Evolutionary conservation across 2,888 invertebrate genomes (phyloP).

Genomic region (Phaonia tiefii): DNA sequence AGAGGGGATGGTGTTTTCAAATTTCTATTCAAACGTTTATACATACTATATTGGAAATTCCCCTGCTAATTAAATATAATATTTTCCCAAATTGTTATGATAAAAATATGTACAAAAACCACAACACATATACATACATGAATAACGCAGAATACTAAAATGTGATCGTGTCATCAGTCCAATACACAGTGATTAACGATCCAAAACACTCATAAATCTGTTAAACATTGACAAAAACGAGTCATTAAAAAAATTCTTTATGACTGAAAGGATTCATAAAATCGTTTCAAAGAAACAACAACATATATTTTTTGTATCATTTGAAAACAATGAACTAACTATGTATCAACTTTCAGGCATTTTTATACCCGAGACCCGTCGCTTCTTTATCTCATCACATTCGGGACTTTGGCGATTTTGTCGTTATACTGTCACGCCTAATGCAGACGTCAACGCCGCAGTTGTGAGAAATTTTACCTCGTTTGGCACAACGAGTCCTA

Average conservation of each 20-base stretch:
- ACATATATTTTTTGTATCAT: not conserved
- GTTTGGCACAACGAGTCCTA: constrained; percentile 75
- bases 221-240: not conserved
- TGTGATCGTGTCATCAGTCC: constrained; percentile 22
- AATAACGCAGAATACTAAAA: constrained; percentile 15
- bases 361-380: constrained; percentile 82
- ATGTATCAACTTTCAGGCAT: constrained; percentile 80
- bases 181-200: constrained; percentile 35
- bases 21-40: no score
- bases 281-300: no score
- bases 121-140: no score
- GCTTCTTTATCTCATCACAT: constrained; percentile 85
- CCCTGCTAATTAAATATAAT: not conserved
- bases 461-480: constrained; percentile 83
- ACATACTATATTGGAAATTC: constrained; percentile 20
- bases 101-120: not conserved
- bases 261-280: no score
- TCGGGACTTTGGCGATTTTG: constrained; percentile 85
- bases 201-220: constrained; percentile 22
- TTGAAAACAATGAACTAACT: not conserved
- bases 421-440: constrained; percentile 77
- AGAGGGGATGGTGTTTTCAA: not conserved
- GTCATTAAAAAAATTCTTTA: no score
- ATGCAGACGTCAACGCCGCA: constrained; percentile 81
- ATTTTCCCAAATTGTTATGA: not conserved